phyloP scores from a whole-genome alignment of 2,888 invertebrate species.

The Eulithis testata region DNA sequence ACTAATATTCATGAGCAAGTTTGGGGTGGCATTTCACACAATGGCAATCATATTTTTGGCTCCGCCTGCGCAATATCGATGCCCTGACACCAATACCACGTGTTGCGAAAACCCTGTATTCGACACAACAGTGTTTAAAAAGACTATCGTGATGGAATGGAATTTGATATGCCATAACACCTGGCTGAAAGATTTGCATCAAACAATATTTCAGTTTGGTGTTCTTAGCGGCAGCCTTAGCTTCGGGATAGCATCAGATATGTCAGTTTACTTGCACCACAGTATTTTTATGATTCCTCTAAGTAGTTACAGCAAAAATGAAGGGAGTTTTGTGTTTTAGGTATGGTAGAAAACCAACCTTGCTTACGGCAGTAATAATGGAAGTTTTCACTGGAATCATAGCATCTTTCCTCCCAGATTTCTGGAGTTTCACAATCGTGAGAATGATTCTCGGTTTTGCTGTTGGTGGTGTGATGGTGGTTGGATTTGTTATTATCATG shows the following conservation, averaged over 20 bases:
- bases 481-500: constrained; percentile 84
- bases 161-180: constrained; percentile 87
- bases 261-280: constrained; percentile 73
- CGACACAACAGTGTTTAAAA: constrained; percentile 85
- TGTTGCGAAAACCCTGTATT: constrained; percentile 84
- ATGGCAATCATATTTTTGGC: constrained; percentile 81
- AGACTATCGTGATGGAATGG: constrained; percentile 90
- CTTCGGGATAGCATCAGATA: constrained; percentile 89
- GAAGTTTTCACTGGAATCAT: constrained; percentile 88
- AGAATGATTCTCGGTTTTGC: constrained; percentile 88
- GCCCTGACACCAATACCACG: constrained; percentile 49
- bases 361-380: constrained; percentile 88
- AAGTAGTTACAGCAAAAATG: neutral
- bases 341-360: constrained; percentile 88
- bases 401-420: constrained; percentile 87
- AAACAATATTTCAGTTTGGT: constrained; percentile 90
- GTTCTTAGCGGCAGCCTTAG: constrained; percentile 88
- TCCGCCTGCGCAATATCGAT: constrained; percentile 60
- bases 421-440: constrained; percentile 85
- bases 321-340: constrained; percentile 71
- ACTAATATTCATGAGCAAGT: constrained; percentile 71
- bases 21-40: constrained; percentile 80
- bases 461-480: constrained; percentile 91
- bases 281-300: neutral
- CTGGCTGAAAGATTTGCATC: constrained; percentile 87